These are phyloP conservation scores for Macrotus californicus DNA, from an alignment of 2,113 vertebrate species.

Conservation along the genomic window DNA sequence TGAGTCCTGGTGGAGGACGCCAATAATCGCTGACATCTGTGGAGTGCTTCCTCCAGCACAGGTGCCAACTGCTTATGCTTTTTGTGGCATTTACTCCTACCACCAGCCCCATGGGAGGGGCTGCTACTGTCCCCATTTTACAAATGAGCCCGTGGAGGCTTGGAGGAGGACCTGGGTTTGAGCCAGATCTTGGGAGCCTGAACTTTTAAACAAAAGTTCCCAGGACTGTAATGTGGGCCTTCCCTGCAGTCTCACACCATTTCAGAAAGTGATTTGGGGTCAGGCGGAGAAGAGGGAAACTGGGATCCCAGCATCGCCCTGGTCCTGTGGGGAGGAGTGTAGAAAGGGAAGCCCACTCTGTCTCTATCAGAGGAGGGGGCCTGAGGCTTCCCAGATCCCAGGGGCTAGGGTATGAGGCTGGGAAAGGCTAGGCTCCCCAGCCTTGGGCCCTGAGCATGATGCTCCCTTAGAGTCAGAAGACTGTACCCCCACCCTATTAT, in stretches of 20 bases:
- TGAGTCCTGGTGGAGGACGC: not conserved
- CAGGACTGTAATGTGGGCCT: not conserved
- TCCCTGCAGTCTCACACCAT: not conserved
- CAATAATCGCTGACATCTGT: not conserved
- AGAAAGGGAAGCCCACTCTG: not conserved
- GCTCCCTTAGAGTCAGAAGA: not conserved
- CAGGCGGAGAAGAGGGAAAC: not conserved
- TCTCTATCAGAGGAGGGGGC: constrained; percentile 76
- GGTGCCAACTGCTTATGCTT: not conserved
- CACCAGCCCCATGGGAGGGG: not conserved
- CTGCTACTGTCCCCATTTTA: not conserved
- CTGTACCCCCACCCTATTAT: not conserved
- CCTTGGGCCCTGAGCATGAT: not conserved
- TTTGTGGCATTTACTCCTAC: not conserved
- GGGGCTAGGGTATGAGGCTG: constrained; percentile 69
- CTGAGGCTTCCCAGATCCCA: constrained; percentile 77
- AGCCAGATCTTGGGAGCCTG: not conserved
- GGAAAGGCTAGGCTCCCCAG: not conserved
- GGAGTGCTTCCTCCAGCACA: not conserved
- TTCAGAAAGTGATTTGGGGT: not conserved
- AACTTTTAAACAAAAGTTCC: not conserved
- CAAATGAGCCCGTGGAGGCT: not conserved
- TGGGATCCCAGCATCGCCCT: not conserved
- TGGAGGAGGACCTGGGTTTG: not conserved
- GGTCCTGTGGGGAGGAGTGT: not conserved